Evolutionary conservation across 2,797 vertebrate species (phyloP), one percentile per base, ranked within the genome.

Genomic region (Sebastes minor): DNA sequence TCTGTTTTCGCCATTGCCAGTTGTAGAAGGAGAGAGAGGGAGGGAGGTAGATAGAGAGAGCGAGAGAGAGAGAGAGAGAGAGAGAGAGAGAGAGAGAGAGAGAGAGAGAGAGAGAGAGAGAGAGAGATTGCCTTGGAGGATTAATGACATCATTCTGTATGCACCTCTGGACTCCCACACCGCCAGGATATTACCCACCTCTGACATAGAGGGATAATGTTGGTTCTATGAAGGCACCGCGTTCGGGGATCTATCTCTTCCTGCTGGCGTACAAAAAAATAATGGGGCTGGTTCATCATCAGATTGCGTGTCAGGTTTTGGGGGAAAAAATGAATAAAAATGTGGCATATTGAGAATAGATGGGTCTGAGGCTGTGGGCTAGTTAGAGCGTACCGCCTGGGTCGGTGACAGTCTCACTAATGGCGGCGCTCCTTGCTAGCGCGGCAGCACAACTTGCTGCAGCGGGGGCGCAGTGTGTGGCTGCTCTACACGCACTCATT

Each of bases 131-230:
- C 97, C 97, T 97, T 93, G 94, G 96, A 98, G 97, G 97, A 99
- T 98, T 98, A 98, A 98, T 98, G 98, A 97, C 97, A 97, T 98
- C 97, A 98, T 98, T 98, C 97, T 95, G 97, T 97, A 98, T 98
- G 95, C 95, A 95, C 95, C 94, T 92, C 93, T 93, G 93, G 94
- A 94, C 94, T 95, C 92, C 89, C 74, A 90, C 96, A 97, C 97
- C 95, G 96, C 96, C 95, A 96, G 96, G 96, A 98, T 98, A 98
- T 98, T 97, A 97, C 97, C 96, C 96, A 97, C 97, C 97, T 97
- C 97, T 98, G 97, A 98, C 97, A 98, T 96, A 97, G 97, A 98
- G 97, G 97, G 97, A 98, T 98, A 97, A 97, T 97, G 97, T 98
- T 98, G 97, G 96, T 97, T 98, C 97, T 97, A 94, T 97, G 96